Evolutionary conservation across 2,113 vertebrate species (phyloP).

Genomic region (Centropus bengalensis): DNA sequence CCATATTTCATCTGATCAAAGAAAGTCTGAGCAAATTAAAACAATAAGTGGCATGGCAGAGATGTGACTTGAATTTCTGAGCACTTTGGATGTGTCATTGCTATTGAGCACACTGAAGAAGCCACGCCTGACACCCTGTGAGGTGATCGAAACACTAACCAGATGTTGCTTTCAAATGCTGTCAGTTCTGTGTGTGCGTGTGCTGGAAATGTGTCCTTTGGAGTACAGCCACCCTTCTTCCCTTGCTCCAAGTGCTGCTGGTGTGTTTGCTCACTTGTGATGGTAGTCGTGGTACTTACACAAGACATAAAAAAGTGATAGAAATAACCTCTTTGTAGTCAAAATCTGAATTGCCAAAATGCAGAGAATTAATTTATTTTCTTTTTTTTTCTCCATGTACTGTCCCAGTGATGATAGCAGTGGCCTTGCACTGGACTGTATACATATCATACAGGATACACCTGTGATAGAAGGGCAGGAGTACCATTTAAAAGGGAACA

Average conservation of each 20-base stretch:
- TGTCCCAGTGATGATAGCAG: neutral
- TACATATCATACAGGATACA: neutral
- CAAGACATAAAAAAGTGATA: neutral
- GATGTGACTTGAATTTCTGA: neutral
- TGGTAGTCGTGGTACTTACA: neutral
- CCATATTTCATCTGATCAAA: neutral
- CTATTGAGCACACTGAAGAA: neutral
- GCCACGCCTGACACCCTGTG: neutral
- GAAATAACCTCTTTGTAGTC: neutral
- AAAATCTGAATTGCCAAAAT: neutral
- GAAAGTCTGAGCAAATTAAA: neutral
- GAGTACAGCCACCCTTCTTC: neutral
- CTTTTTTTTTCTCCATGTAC: neutral
- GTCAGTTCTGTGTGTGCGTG: conserved; percentile 39
- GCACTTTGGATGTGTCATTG: neutral
- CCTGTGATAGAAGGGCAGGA: neutral
- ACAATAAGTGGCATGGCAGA: neutral
- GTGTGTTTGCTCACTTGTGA: neutral
- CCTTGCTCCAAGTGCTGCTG: neutral
- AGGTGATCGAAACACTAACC: conserved; percentile 47
- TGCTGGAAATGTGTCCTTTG: conserved; percentile 45
- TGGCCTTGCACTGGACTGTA: neutral
- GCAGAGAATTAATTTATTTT: neutral
- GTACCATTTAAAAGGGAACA: neutral
- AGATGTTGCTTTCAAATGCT: neutral